These are phyloP conservation scores for Okamejei kenojei DNA, from an alignment of 2,797 vertebrate species.

Conservation along the genomic window DNA sequence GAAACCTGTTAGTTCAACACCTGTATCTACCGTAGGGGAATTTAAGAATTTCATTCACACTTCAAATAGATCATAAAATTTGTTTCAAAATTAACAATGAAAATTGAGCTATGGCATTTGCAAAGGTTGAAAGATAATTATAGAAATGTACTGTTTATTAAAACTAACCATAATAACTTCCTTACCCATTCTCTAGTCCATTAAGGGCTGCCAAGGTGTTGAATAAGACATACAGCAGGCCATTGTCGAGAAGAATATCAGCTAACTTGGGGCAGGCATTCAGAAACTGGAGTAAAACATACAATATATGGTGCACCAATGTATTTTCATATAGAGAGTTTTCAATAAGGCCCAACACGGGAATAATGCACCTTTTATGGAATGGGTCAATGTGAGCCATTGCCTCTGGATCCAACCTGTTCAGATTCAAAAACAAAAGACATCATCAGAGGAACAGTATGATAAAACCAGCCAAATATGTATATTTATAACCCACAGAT, in stretches of 20 bases:
- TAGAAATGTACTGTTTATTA: neutral
- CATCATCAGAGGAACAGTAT: constrained; percentile 2
- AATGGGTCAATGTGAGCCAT: constrained; percentile 82
- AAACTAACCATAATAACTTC: neutral
- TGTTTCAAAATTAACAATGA: neutral
- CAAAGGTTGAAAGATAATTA: neutral
- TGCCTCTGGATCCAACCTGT: constrained; percentile 84
- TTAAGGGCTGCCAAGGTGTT: constrained; percentile 90
- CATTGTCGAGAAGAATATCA: constrained; percentile 91
- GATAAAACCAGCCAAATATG: constrained; percentile 5
- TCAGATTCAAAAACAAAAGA: constrained; percentile 42
- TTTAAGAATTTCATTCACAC: neutral
- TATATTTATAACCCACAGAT: neutral
- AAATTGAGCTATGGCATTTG: neutral
- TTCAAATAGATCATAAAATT: neutral
- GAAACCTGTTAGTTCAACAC: neutral
- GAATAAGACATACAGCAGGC: constrained; percentile 87
- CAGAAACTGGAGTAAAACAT: constrained; percentile 84
- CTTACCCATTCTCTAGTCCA: constrained; percentile 88
- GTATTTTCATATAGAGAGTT: constrained; percentile 86
- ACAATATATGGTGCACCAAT: constrained; percentile 81
- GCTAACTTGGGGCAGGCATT: constrained; percentile 91
- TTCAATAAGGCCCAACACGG: constrained; percentile 86
- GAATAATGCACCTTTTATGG: constrained; percentile 85
- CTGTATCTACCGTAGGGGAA: neutral